Evolutionary conservation across 2,888 invertebrate species (phyloP), one percentile per base, ranked within the genome.

Genomic region (Spialia ferax): DNA sequence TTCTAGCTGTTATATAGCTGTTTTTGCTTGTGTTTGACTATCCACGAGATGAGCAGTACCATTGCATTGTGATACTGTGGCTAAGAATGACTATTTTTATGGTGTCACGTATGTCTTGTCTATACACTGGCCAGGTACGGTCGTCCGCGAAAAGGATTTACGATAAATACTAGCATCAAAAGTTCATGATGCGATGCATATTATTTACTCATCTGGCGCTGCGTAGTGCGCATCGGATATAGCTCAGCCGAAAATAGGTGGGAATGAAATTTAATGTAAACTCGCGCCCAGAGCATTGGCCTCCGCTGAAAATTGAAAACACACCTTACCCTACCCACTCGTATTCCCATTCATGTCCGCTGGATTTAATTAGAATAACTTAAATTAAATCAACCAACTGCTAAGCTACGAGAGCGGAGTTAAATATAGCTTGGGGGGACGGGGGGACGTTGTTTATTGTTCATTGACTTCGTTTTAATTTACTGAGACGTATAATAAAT

Each of bases 171-270:
- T 42, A 42, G 2, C 18, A 42, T 15, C 42, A 42, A 42, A 15
- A 15, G 15, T 42, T 15, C 15, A 8, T 42, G 38, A 38, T 38
- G 42, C 15, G 15, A 42, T 18, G 20, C 20, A 45, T 10, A 57
- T 29, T 57, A 48, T 65, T 57, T 38, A 65, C 18, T 38, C 50
- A 59, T 59, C 29, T 23, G 32, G 45, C 32, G 7, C 32, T 10
- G 55, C 48, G 56, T 48, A 84, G 82, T 84, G 79, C 79, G 79
- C 75, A 79, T 81, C 84, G 85, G 79, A 84, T 85, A 81, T 87
- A 87, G 84, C 80, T 72, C 71, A 73, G 77, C 84, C 83, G 79
- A 87, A 89, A 88, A 89, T 89, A 89, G 86, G 89, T 89, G 86
- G 87, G 89, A 84, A 89, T 85, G 77, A 79, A 84, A 82, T 78